Percentiles rank a stretch among this genome's conserved stretches.
Evolutionary conservation across 2,888 invertebrate genomes (phyloP).

Genomic region (Synergus umbraculus): DNA sequence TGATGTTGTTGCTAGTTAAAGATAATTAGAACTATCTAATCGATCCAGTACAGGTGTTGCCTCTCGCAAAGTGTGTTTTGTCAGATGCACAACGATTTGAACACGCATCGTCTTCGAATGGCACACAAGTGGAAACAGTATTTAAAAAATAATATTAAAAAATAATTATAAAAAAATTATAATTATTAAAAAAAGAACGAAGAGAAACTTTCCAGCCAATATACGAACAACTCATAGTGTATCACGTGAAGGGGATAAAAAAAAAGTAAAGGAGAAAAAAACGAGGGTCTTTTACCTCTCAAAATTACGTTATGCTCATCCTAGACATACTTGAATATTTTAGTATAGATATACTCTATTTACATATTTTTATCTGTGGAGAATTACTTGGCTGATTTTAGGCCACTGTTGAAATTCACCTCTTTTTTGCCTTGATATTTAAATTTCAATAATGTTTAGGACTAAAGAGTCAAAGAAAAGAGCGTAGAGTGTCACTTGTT

Average conservation of each 20-base stretch:
- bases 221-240: conserved; percentile 63
- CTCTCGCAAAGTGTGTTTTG: conserved; percentile 63
- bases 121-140: conserved; percentile 59
- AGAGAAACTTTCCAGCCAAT: conserved; percentile 33
- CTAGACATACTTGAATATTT: conserved; percentile 77
- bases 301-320: conserved; percentile 76
- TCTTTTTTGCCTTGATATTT: conserved; percentile 78
- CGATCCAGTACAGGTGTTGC: conserved; percentile 52
- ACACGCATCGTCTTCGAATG: conserved; percentile 63
- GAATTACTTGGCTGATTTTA: conserved; percentile 77
- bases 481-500: conserved; percentile 73
- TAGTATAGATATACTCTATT: conserved; percentile 78
- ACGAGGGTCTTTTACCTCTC: conserved; percentile 75
- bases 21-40: conserved; percentile 58
- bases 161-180: conserved; percentile 46
- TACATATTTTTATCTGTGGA: conserved; percentile 78
- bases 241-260: conserved; percentile 56
- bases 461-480: conserved; percentile 58
- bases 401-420: conserved; percentile 78
- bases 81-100: conserved; percentile 68
- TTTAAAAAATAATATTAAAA: conserved; percentile 55
- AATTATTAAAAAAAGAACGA: conserved; percentile 51
- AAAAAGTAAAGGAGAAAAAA: conserved; percentile 48
- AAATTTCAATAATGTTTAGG: conserved; percentile 75
- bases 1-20: conserved; percentile 78